A percentile compares a stretch with the other conserved stretches of the same genome.
Conservation (phyloP, 2,888 invertebrate species). For the Pogonocherus hispidulus region DNA sequence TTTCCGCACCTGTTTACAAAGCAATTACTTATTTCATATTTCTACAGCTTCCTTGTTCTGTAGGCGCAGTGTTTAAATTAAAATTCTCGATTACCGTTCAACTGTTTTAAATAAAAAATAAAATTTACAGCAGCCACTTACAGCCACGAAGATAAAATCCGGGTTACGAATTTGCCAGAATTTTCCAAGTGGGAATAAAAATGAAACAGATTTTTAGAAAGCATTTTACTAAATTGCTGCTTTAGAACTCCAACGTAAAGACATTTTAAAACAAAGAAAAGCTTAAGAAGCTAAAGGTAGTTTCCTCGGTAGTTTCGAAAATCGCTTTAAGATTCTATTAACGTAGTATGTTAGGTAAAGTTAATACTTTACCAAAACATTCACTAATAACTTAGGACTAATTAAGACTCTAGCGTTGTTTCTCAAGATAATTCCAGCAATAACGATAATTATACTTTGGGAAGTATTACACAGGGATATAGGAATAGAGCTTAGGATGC, state of each 20-base stretch:
- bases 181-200: too few relatives aligned
- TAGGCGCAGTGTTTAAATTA: too few relatives aligned
- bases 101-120: too few relatives aligned
- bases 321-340: background rate
- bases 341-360: background rate
- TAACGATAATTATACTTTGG: background rate
- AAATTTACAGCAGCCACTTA: too few relatives aligned
- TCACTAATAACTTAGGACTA: slow-evolving; percentile 10
- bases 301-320: background rate
- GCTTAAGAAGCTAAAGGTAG: background rate
- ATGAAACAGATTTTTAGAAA: background rate
- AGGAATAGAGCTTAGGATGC: background rate
- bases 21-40: too few relatives aligned
- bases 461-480: background rate
- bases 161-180: too few relatives aligned
- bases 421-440: slow-evolving; percentile 7
- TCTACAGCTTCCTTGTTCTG: too few relatives aligned
- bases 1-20: too few relatives aligned
- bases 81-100: too few relatives aligned
- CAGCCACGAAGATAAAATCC: too few relatives aligned
- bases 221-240: background rate
- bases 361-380: slow-evolving; percentile 4
- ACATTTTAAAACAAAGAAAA: background rate
- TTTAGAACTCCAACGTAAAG: background rate
- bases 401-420: slow-evolving; percentile 4